Conservation (phyloP, 2,888 invertebrate species). For the Laspeyria flexula region DNA sequence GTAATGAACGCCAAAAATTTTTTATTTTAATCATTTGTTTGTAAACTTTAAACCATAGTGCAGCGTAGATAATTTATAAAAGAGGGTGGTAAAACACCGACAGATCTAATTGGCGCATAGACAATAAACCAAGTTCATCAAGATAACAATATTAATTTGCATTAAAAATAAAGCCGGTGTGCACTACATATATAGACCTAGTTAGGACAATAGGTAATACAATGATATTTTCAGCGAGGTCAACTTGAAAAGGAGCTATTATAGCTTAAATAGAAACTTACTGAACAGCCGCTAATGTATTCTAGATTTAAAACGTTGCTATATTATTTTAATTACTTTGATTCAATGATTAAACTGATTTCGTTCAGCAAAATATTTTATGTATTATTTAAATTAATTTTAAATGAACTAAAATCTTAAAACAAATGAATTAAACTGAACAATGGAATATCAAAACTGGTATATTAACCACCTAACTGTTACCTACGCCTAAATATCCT, state of each 20-base stretch:
- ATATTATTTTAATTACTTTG: background rate
- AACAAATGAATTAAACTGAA: no score
- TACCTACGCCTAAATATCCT: no score
- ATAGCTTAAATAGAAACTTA: conserved; percentile 20
- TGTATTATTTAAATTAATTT: no score
- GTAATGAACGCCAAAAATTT: background rate
- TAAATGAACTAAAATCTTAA: no score
- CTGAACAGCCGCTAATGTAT: background rate
- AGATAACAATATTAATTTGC: conserved; percentile 46
- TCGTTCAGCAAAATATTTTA: no score
- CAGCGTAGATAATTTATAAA: background rate
- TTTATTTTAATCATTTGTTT: background rate
- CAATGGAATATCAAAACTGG: no score
- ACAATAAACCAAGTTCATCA: conserved; percentile 44
- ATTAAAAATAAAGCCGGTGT: conserved; percentile 37
- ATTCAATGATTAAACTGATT: background rate
- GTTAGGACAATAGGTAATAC: conserved; percentile 38
- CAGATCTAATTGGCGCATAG: conserved; percentile 27
- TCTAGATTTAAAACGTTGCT: background rate
- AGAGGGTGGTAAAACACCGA: conserved; percentile 1
- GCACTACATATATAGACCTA: conserved; percentile 22
- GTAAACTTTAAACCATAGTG: background rate
- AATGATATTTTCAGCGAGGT: conserved; percentile 45
- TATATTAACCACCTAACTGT: no score
- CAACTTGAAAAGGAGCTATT: conserved; percentile 19